phyloP scores from a whole-genome alignment of 2,113 vertebrate genomes.

The Pituophis catenifer region DNA sequence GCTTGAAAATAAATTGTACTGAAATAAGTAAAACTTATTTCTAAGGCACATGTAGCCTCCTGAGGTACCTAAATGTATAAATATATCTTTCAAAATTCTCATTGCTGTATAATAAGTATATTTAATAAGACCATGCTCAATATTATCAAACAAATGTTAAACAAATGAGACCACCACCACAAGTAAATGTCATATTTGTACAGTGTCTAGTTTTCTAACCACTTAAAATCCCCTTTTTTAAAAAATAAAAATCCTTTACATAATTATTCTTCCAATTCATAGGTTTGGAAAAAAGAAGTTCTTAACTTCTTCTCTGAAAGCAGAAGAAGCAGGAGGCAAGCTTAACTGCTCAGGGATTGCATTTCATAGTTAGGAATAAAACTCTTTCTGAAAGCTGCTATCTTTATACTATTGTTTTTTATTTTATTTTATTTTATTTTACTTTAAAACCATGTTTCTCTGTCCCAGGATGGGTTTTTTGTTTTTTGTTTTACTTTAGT shows the following conservation, averaged over 20 bases:
- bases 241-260: background rate
- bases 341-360: background rate
- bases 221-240: background rate
- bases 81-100: background rate
- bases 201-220: background rate
- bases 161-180: background rate
- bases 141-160: background rate
- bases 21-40: background rate
- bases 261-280: background rate
- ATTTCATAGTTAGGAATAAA: background rate
- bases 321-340: background rate
- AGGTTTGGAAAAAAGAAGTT: background rate
- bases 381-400: background rate
- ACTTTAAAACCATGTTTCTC: background rate
- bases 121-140: background rate
- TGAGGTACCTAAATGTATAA: background rate
- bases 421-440: background rate
- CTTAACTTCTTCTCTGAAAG: background rate
- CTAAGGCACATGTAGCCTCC: background rate
- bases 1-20: background rate
- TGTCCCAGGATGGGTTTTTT: background rate
- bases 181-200: background rate
- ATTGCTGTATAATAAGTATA: background rate
- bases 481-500: background rate
- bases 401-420: background rate